These are phyloP conservation scores for Lithophane socia DNA, from an alignment of 2,888 invertebrate genomes.

Conservation along the genomic window DNA sequence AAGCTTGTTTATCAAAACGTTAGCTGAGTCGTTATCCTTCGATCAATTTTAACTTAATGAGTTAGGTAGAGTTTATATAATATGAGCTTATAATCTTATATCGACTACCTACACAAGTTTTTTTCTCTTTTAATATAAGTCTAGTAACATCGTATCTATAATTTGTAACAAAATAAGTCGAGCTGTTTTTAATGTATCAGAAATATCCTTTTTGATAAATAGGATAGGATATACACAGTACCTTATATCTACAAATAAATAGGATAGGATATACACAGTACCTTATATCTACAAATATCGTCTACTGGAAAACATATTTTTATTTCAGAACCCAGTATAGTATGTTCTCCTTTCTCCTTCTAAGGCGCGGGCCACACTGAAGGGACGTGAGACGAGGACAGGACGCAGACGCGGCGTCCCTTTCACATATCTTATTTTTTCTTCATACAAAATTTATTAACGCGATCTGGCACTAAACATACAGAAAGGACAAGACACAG, in stretches of 20 bases:
- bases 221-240: background rate
- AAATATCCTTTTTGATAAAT: background rate
- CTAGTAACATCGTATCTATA: too few relatives aligned
- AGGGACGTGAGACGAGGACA: too few relatives aligned
- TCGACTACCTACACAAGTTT: background rate
- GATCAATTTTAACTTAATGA: slow-evolving; percentile 54
- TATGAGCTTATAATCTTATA: slow-evolving; percentile 17
- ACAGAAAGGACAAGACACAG: too few relatives aligned
- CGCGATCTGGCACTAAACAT: too few relatives aligned
- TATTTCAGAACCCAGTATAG: background rate
- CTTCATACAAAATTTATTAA: too few relatives aligned
- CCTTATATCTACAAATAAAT: background rate
- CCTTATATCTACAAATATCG: background rate
- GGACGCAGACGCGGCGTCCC: too few relatives aligned
- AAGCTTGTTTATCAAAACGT: slow-evolving; percentile 54
- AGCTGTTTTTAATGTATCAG: background rate
- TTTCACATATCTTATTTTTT: too few relatives aligned
- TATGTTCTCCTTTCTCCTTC: background rate
- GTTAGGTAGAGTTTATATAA: slow-evolving; percentile 14
- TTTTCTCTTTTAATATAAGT: background rate
- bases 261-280: background rate
- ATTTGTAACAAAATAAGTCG: background rate
- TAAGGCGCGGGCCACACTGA: background rate
- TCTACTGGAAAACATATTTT: background rate
- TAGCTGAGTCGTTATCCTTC: slow-evolving; percentile 52